These are phyloP conservation scores for Hypena proboscidalis DNA, from an alignment of 2,888 invertebrate genomes.

Conservation along the genomic window DNA sequence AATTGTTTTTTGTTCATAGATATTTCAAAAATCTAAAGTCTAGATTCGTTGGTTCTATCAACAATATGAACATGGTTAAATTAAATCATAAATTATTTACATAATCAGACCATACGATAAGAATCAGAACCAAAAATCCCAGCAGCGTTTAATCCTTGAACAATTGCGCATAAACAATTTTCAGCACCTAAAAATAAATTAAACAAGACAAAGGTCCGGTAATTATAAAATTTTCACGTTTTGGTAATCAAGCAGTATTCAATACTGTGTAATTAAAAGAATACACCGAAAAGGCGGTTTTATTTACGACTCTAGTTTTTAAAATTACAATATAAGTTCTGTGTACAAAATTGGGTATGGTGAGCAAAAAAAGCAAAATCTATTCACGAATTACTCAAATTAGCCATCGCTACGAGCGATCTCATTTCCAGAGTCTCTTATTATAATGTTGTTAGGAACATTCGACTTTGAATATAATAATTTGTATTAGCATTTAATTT, in stretches of 20 bases:
- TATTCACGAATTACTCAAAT: constrained; percentile 64
- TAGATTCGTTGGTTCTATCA: no score
- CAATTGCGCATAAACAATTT: constrained; percentile 26
- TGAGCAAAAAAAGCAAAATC: constrained; percentile 49
- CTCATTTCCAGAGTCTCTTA: constrained; percentile 71
- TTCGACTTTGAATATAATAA: constrained; percentile 74
- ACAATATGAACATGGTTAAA: no score
- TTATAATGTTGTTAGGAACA: constrained; percentile 80
- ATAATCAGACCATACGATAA: no score
- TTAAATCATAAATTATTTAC: no score
- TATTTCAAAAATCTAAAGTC: no score
- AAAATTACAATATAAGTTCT: constrained; percentile 45
- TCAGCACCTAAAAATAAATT: constrained; percentile 26
- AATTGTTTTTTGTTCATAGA: no score
- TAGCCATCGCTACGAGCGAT: constrained; percentile 77
- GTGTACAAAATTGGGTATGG: constrained; percentile 54
- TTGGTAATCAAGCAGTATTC: constrained; percentile 34
- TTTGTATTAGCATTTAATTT: constrained; percentile 84
- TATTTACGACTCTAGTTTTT: constrained; percentile 37
- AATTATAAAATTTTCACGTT: constrained; percentile 40
- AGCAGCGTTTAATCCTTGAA: constrained; percentile 29
- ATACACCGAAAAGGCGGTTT: constrained; percentile 47
- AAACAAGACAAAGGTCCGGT: constrained; percentile 33
- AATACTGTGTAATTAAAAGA: constrained; percentile 42
- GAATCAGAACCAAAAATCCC: background rate